These are phyloP conservation scores for Apeltes quadracus DNA, from an alignment of 2,113 vertebrate species.

Conservation along the genomic window DNA sequence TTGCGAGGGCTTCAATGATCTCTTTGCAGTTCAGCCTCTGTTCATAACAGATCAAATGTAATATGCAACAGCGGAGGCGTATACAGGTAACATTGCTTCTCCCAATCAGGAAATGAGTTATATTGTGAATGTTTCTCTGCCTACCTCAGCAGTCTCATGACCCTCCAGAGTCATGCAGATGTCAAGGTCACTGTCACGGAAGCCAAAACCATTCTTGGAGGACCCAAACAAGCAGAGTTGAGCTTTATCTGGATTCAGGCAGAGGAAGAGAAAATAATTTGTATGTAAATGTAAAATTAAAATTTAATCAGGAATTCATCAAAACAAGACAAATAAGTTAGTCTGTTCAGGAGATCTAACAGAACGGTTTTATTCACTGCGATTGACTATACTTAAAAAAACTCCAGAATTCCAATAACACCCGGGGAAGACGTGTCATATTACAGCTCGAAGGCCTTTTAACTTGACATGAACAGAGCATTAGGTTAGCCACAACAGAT, in stretches of 20 bases:
- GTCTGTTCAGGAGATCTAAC: not conserved
- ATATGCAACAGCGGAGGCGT: not conserved
- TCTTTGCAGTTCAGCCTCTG: conserved; percentile 98
- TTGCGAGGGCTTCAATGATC: conserved; percentile 97
- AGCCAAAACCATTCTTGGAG: conserved; percentile 98
- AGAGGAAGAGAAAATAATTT: not conserved
- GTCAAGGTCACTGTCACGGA: conserved; percentile 97
- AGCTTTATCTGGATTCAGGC: conserved; percentile 85
- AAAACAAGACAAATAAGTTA: not conserved
- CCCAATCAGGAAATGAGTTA: not conserved
- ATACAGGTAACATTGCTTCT: not conserved
- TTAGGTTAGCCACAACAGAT: not conserved
- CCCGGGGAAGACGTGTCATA: not conserved
- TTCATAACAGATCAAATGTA: not conserved
- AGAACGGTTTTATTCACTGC: not conserved
- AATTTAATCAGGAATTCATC: too few species aligned
- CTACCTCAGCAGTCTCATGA: conserved; percentile 95
- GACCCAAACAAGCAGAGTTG: conserved; percentile 98
- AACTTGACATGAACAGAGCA: not conserved
- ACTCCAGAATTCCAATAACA: not conserved
- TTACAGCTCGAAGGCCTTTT: not conserved
- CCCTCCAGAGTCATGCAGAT: conserved; percentile 99
- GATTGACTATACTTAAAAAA: not conserved
- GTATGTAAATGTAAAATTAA: not conserved
- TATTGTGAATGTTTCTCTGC: conserved; percentile 6